Base-by-base conservation (phyloP, 2,113 vertebrate genomes). In the Paracanthobrama guichenoti region DNA sequence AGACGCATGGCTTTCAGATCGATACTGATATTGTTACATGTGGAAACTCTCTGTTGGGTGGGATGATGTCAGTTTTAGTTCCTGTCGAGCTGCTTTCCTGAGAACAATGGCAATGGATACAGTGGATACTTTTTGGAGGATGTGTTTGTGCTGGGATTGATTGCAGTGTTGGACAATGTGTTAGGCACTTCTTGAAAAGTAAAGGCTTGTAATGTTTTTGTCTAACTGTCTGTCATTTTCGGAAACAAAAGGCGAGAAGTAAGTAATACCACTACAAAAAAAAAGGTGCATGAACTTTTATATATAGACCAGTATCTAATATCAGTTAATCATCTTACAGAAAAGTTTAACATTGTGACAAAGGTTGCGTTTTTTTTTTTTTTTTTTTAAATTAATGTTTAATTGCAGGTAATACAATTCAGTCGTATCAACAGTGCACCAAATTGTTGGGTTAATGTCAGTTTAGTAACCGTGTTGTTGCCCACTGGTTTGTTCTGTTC, bases 41-140 rank as follows among this genome's bases (percentile, higher is more conserved):
- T 69, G n/a, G 64, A 42, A 64, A 57, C 22, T 60, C 55, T 88
- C 64, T 74, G 71, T 76, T 86, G 81, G 67, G 83, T 85, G 90
- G 88, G 91, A 88, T 90, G 88, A 85, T 82, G 82, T 91, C 86
- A 80, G 89, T 89, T 91, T 91, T 90, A 90, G 87, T 73, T 60
- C 44, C 53, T 79, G 64, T 73, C 31, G 9, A 26, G 46, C 26
- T 62, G 55, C 44, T 62, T 75, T 83, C 42, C 55, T 74, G 81
- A 75, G 71, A 75, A 60, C 69, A 83, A 48, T 80, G 78, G 28
- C 67, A 83, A 48, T 80, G 79, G 42, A 31, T 66, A 28, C 57
- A 18, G 73, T 66, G 82, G 86, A 87, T 35, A 35, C 79, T 90
- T 90, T 91, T 91, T 11, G 73, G 28, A 35, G 24, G 62, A 50